Conservation (phyloP, 2,888 invertebrate species). For the Stenodema calcarata region DNA sequence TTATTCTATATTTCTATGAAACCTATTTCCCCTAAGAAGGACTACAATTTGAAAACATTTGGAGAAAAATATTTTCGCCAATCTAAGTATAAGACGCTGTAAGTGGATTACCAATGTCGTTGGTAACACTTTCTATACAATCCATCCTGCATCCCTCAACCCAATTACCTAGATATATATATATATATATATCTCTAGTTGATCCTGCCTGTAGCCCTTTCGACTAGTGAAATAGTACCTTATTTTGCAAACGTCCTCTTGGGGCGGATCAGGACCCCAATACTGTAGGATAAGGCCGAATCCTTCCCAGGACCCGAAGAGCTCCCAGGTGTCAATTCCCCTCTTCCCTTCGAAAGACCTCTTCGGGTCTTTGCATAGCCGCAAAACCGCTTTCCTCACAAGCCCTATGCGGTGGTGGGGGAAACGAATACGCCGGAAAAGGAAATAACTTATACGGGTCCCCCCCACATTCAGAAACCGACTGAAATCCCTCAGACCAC, state of each 20-base stretch:
- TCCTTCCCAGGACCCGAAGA: neutral
- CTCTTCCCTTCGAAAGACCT: neutral
- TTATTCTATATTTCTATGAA: too few relatives aligned
- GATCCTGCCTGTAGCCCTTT: too few relatives aligned
- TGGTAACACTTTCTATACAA: too few relatives aligned
- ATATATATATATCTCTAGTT: too few relatives aligned
- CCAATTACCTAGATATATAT: too few relatives aligned
- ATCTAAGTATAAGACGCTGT: too few relatives aligned
- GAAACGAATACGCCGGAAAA: neutral
- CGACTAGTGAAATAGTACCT: neutral
- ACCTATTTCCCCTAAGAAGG: too few relatives aligned
- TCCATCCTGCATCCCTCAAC: too few relatives aligned
- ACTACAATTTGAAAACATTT: too few relatives aligned
- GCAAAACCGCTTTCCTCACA: neutral
- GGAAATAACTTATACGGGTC: neutral
- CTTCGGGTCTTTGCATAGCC: neutral
- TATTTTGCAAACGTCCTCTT: neutral
- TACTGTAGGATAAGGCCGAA: neutral
- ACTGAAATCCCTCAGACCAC: neutral
- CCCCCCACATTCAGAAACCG: neutral
- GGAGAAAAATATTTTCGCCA: too few relatives aligned
- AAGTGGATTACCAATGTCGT: too few relatives aligned
- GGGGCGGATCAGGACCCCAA: neutral
- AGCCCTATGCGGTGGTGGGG: neutral
- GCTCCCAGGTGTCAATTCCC: neutral